These are phyloP conservation scores for Brachionus rotundiformis DNA, from an alignment of 1,140 invertebrate genomes.

Conservation along the genomic window DNA sequence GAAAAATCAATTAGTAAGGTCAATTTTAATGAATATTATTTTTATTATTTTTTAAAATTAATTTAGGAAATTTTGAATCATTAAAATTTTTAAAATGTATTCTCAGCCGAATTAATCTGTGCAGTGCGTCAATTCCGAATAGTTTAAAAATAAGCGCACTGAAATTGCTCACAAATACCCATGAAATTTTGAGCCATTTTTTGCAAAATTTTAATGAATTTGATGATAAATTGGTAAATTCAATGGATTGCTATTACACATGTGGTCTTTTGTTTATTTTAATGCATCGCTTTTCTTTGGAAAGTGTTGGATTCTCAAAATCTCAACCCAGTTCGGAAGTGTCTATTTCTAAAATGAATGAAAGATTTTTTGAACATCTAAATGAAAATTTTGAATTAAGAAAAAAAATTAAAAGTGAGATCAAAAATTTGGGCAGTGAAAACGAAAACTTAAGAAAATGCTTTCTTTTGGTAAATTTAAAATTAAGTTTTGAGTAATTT, in stretches of 20 bases:
- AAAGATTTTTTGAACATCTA: background rate
- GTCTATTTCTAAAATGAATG: background rate
- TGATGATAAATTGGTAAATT: background rate
- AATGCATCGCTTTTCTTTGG: background rate
- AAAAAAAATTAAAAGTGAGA: background rate
- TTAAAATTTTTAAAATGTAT: slow-evolving; percentile 45
- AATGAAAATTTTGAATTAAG: background rate
- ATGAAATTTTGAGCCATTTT: background rate
- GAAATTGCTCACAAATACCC: background rate
- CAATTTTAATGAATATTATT: background rate
- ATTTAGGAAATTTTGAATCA: background rate
- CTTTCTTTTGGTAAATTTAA: slow-evolving; percentile 27
- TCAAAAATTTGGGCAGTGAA: background rate
- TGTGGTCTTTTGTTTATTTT: slow-evolving; percentile 5
- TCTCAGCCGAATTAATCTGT: background rate
- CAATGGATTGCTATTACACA: slow-evolving; percentile 6
- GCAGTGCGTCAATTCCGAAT: background rate
- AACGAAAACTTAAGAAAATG: background rate
- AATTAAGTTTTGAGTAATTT: too few relatives aligned
- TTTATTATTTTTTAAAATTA: background rate
- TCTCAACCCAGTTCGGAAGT: background rate
- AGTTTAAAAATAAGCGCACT: background rate
- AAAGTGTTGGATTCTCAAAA: background rate
- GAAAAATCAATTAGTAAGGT: background rate
- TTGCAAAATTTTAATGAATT: background rate